Percentiles rank a stretch among this genome's conserved stretches.
These are phyloP conservation scores for Benthosema pterotum DNA, from an alignment of 2,797 vertebrate genomes.

Conservation along the genomic window DNA sequence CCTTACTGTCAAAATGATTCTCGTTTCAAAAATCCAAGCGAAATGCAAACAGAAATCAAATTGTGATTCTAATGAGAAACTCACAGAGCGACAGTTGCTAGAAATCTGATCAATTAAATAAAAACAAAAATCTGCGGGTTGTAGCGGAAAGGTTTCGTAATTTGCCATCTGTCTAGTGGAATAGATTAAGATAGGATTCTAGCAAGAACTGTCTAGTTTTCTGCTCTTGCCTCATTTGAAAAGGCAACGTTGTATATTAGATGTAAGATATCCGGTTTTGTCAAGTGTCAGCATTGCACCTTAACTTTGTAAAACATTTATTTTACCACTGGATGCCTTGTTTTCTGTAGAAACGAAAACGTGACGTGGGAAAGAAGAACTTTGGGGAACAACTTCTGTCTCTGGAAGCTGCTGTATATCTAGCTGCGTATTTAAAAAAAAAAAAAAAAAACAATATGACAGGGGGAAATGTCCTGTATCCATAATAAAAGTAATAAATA, in stretches of 20 bases:
- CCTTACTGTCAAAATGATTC: conserved; percentile 26
- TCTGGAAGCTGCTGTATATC: conserved; percentile 80
- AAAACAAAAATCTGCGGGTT: conserved; percentile 12
- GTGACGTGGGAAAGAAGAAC: conserved; percentile 37
- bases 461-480: conserved; percentile 62
- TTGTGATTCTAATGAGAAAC: not conserved
- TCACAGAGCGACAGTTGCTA: conserved; percentile 20
- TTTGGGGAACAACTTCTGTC: conserved; percentile 62
- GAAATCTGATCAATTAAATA: conserved; percentile 18
- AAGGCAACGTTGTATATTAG: conserved; percentile 70
- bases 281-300: conserved; percentile 72
- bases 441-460: too few relatives aligned
- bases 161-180: conserved; percentile 25
- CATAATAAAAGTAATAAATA: conserved; percentile 69
- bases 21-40: conserved; percentile 21
- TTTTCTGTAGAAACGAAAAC: conserved; percentile 70
- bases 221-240: conserved; percentile 53
- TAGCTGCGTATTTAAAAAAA: conserved; percentile 80
- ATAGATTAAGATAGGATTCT: conserved; percentile 33
- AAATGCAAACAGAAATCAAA: conserved; percentile 31
- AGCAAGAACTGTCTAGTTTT: conserved; percentile 45
- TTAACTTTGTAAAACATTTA: conserved; percentile 79
- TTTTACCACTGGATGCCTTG: conserved; percentile 85
- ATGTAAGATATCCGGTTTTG: conserved; percentile 75
- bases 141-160: conserved; percentile 23